Conservation (phyloP, 2,888 invertebrate species). For the Lasioglossum malachurum region DNA sequence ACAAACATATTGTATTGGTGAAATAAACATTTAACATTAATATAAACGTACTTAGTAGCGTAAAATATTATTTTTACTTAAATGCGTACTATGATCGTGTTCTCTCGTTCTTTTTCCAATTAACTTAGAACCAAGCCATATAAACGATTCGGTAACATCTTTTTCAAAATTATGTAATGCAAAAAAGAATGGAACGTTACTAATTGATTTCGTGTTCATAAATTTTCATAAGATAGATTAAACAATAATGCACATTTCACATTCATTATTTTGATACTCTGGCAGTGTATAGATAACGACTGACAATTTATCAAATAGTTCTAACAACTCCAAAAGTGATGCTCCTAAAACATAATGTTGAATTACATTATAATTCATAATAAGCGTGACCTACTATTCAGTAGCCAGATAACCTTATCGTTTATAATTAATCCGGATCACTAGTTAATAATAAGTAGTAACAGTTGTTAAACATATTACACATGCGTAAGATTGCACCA, state of each 20-base stretch:
- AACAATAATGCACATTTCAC: conserved; percentile 23
- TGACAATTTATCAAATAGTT: conserved; percentile 31
- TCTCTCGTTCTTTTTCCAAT: background rate
- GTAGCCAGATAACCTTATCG: conserved; percentile 10
- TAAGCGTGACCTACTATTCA: background rate
- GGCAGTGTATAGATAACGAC: conserved; percentile 65
- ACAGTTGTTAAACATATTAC: conserved; percentile 32
- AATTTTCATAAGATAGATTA: background rate
- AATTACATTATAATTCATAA: background rate
- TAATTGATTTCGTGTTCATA: background rate
- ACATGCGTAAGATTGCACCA: conserved; percentile 35
- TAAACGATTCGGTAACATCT: background rate
- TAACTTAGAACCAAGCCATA: background rate
- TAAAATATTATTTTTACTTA: conserved; percentile 40
- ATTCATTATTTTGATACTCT: conserved; percentile 51
- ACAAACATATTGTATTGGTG: conserved; percentile 44
- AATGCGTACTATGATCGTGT: conserved; percentile 55
- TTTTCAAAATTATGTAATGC: background rate
- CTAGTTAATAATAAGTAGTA: conserved; percentile 23
- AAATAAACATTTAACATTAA: conserved; percentile 29
- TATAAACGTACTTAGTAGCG: conserved; percentile 13
- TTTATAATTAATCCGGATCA: conserved; percentile 8
- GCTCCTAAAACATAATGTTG: conserved; percentile 2
- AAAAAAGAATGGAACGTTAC: background rate
- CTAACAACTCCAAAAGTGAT: conserved; percentile 32